A percentile compares a stretch with the other conserved stretches of the same genome.
These are phyloP conservation scores for Labeo rohita DNA, from an alignment of 2,113 vertebrate genomes.

Conservation along the genomic window DNA sequence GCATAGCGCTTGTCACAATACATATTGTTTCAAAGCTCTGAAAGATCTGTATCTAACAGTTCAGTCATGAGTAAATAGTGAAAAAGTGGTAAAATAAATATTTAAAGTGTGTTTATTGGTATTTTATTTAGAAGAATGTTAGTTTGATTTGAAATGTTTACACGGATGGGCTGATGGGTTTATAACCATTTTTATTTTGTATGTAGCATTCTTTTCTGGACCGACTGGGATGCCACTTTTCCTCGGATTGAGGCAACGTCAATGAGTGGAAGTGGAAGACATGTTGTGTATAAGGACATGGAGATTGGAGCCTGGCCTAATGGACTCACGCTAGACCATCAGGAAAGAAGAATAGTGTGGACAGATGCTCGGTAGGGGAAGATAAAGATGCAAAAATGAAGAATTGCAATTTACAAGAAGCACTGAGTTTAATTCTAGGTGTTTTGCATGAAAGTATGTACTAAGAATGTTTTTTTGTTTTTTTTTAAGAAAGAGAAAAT, in stretches of 20 bases:
- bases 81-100: background rate
- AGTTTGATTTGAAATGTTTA: background rate
- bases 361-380: constrained; percentile 90
- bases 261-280: constrained; percentile 92
- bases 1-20: background rate
- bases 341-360: constrained; percentile 97
- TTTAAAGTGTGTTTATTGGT: background rate
- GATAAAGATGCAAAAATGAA: background rate
- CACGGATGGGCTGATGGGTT: background rate
- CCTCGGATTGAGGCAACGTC: constrained; percentile 96
- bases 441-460: background rate
- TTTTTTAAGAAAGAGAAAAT: too few relatives aligned
- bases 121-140: background rate
- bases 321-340: constrained; percentile 95
- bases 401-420: background rate
- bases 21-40: background rate
- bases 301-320: constrained; percentile 98
- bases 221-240: constrained; percentile 98
- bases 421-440: background rate
- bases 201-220: constrained; percentile 96
- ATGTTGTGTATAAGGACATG: constrained; percentile 97
- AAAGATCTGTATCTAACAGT: background rate
- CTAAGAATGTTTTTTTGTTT: too few relatives aligned
- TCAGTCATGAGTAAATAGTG: background rate
- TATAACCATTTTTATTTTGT: constrained; percentile 18